Conservation (phyloP, 2,113 vertebrate species). For the Puntigrus tetrazona region DNA sequence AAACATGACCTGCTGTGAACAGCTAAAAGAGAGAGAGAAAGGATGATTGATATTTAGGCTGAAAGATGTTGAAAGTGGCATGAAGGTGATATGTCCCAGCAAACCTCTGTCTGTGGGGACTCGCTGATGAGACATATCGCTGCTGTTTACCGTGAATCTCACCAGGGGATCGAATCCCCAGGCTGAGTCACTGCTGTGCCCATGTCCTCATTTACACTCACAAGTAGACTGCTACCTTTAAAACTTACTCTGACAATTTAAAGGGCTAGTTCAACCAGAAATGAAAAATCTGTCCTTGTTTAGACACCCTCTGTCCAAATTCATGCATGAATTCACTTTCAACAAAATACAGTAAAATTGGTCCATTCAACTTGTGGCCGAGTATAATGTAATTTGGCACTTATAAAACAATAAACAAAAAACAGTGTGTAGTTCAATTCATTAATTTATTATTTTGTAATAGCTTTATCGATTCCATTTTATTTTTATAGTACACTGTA, state of each 20-base stretch:
- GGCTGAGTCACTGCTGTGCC: slow-evolving; percentile 20
- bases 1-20: slow-evolving; percentile 20
- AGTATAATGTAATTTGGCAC: neutral
- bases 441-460: too few relatives aligned
- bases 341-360: neutral
- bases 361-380: neutral
- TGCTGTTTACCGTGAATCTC: slow-evolving; percentile 34
- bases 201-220: slow-evolving; percentile 32
- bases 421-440: neutral
- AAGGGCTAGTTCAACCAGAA: slow-evolving; percentile 9
- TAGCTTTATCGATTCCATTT: too few relatives aligned
- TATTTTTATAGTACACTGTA: too few relatives aligned
- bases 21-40: neutral
- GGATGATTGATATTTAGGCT: slow-evolving; percentile 16
- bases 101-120: slow-evolving; percentile 16
- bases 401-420: neutral
- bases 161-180: slow-evolving; percentile 14
- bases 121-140: neutral
- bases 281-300: neutral
- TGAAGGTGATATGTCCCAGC: slow-evolving; percentile 12
- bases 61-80: slow-evolving; percentile 28
- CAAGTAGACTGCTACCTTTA: slow-evolving; percentile 11
- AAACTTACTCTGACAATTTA: neutral
- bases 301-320: neutral
- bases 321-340: neutral